Conservation (phyloP, 2,113 vertebrate genomes). For the Hyperopisus bebe region DNA sequence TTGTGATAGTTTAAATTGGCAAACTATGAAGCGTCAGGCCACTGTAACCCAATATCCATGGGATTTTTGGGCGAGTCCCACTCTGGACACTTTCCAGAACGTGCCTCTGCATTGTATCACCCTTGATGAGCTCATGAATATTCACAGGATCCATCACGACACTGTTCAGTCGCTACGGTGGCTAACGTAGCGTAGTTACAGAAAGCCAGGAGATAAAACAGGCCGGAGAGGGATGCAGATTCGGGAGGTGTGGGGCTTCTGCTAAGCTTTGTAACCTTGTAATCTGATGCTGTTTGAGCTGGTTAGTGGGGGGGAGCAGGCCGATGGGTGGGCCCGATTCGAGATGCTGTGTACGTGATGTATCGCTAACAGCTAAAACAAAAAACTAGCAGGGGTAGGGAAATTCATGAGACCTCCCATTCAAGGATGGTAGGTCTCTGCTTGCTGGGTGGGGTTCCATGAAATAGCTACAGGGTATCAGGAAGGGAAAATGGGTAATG, state of each 20-base stretch:
- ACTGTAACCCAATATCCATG: conserved; percentile 19
- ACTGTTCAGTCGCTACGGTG: conserved; percentile 23
- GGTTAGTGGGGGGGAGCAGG: not conserved
- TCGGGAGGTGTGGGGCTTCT: not conserved
- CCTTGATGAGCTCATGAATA: conserved; percentile 15
- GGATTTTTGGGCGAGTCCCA: not conserved
- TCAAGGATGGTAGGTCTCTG: not conserved
- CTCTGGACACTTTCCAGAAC: not conserved
- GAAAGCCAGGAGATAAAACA: not conserved
- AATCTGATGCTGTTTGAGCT: not conserved
- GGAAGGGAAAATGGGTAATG: not conserved
- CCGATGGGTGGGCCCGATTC: not conserved
- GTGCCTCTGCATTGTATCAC: not conserved
- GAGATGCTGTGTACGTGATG: not conserved
- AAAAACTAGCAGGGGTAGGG: not conserved
- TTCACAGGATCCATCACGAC: conserved; percentile 14
- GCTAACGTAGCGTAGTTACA: conserved; percentile 8
- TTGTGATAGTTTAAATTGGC: conserved; percentile 13
- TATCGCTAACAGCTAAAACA: not conserved
- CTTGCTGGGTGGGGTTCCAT: not conserved
- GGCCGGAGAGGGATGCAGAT: not conserved
- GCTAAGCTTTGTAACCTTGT: not conserved
- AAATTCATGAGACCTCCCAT: not conserved
- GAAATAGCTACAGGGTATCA: not conserved
- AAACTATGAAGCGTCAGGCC: not conserved